Percentiles rank a stretch among this genome's conserved stretches.
Conservation (phyloP, 2,797 vertebrate genomes). For the Enteromius radiatus region DNA sequence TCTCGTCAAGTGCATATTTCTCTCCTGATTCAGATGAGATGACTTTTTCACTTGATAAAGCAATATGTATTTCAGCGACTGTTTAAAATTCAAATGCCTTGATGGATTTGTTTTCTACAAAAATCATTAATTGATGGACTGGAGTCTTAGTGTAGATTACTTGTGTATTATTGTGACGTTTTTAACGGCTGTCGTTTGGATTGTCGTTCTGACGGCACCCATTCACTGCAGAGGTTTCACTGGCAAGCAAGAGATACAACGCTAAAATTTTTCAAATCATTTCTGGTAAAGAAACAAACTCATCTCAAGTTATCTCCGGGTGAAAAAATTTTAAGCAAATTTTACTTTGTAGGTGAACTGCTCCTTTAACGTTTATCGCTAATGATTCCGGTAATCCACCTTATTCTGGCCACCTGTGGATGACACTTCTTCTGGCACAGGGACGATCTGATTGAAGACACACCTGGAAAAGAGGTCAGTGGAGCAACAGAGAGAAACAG, state of each 20-base stretch:
- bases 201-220: neutral
- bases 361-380: neutral
- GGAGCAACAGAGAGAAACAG: slow-evolving; percentile 49
- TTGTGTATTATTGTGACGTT: neutral
- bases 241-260: neutral
- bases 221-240: neutral
- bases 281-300: neutral
- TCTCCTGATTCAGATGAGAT: neutral
- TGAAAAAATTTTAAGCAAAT: neutral
- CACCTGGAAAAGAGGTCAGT: slow-evolving; percentile 57
- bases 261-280: neutral
- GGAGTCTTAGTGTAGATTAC: neutral
- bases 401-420: neutral
- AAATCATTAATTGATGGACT: neutral
- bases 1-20: neutral
- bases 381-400: neutral
- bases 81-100: neutral
- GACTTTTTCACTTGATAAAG: neutral
- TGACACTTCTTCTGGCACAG: slow-evolving; percentile 44
- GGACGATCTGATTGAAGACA: slow-evolving; percentile 49
- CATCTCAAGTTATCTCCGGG: neutral
- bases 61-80: neutral
- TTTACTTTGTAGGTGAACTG: too few species aligned
- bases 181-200: neutral
- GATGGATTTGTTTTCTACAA: neutral